Percentiles rank a stretch among this genome's conserved stretches.
Evolutionary conservation across 2,888 invertebrate species (phyloP).

Genomic region (Clostera curtula): DNA sequence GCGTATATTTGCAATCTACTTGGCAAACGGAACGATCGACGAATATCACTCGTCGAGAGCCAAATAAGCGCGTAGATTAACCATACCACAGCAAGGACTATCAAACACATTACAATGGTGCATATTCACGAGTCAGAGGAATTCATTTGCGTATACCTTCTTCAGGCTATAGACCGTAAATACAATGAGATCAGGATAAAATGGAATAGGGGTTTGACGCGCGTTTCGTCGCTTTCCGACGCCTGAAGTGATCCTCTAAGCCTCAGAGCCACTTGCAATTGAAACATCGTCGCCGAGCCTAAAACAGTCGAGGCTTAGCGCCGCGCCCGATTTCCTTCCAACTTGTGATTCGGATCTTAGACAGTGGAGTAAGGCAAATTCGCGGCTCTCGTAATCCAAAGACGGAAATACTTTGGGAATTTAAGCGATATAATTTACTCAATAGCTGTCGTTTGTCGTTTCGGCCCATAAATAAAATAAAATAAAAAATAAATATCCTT

Average conservation of each 20-base stretch:
- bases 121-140: too few species aligned
- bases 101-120: too few species aligned
- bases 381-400: slow-evolving; percentile 37
- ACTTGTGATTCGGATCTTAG: slow-evolving; percentile 64
- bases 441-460: too few species aligned
- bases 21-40: slow-evolving; percentile 25
- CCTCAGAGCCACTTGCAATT: slow-evolving; percentile 56
- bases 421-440: slow-evolving; percentile 34
- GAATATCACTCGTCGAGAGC: neutral
- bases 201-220: slow-evolving; percentile 58
- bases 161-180: slow-evolving; percentile 19
- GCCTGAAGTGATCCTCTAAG: slow-evolving; percentile 52
- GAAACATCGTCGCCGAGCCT: slow-evolving; percentile 59
- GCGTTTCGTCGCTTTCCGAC: slow-evolving; percentile 49
- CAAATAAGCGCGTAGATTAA: neutral
- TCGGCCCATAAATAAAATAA: too few species aligned
- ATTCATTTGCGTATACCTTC: slow-evolving; percentile 7
- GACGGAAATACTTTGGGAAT: slow-evolving; percentile 32
- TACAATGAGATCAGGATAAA: slow-evolving; percentile 45
- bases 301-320: slow-evolving; percentile 62
- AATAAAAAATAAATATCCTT: too few species aligned
- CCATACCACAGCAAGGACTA: slow-evolving; percentile 20
- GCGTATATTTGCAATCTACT: slow-evolving; percentile 36
- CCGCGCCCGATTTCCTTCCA: slow-evolving; percentile 57
- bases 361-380: slow-evolving; percentile 68